Conservation (phyloP, 1,140 invertebrate genomes). For the Trichomalopsis sarcophagae region DNA sequence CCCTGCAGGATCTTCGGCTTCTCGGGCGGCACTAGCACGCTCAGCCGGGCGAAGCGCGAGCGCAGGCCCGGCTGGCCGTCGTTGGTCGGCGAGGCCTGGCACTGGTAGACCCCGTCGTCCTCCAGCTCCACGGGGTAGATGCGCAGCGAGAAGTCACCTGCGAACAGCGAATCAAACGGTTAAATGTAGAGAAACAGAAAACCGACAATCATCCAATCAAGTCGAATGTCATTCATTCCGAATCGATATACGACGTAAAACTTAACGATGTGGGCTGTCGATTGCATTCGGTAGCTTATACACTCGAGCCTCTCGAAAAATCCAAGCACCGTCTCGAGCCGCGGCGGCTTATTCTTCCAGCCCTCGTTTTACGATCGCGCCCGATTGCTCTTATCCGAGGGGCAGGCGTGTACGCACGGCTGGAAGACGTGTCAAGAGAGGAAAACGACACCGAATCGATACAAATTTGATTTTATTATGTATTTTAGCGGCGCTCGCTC, state of each 20-base stretch:
- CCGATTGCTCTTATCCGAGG: slow-evolving; percentile 43
- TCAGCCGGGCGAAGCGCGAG: slow-evolving; percentile 88
- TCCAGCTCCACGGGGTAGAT: slow-evolving; percentile 91
- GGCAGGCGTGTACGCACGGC: background rate
- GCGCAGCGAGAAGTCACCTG: slow-evolving; percentile 90
- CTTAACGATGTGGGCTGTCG: slow-evolving; percentile 36
- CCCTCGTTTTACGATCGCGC: slow-evolving; percentile 48
- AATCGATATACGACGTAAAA: slow-evolving; percentile 8
- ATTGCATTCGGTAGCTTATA: slow-evolving; percentile 14
- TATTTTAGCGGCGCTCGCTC: slow-evolving; percentile 23
- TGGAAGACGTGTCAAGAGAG: slow-evolving; percentile 28
- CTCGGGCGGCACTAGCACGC: slow-evolving; percentile 91
- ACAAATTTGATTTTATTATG: slow-evolving; percentile 53
- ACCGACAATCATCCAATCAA: background rate
- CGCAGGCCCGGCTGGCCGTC: slow-evolving; percentile 85
- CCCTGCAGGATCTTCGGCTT: slow-evolving; percentile 91
- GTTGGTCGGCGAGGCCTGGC: slow-evolving; percentile 87
- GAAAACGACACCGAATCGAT: slow-evolving; percentile 48
- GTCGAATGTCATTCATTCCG: slow-evolving; percentile 23
- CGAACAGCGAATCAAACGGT: slow-evolving; percentile 54
- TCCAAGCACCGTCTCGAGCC: background rate
- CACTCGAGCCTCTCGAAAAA: slow-evolving; percentile 33
- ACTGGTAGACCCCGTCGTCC: slow-evolving; percentile 93
- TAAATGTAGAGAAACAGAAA: too few species aligned
- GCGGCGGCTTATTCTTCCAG: slow-evolving; percentile 8